These are phyloP conservation scores for Sthenelais limicola DNA, from an alignment of 2,888 invertebrate genomes.

Conservation along the genomic window DNA sequence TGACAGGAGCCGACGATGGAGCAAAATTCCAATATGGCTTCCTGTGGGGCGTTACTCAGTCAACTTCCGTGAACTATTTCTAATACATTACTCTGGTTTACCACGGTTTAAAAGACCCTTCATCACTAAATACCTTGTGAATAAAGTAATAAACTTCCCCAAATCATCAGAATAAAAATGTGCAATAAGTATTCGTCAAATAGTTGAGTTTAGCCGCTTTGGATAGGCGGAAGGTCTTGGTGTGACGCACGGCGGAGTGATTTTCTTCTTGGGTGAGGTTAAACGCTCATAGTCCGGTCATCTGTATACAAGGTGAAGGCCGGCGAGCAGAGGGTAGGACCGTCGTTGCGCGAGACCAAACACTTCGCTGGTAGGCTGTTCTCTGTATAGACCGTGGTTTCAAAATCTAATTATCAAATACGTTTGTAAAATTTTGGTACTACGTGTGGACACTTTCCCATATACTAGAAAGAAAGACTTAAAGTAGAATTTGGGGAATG, in stretches of 20 bases:
- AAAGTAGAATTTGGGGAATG: no score
- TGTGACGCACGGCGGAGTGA: constrained; percentile 28
- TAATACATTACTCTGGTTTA: neutral
- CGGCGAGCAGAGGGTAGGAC: constrained; percentile 6
- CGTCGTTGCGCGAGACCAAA: no score
- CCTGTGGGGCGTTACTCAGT: constrained; percentile 21
- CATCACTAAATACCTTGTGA: neutral
- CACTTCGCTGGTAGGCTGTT: no score
- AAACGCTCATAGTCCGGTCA: neutral
- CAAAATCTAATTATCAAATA: no score
- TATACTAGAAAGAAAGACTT: no score
- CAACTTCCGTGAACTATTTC: constrained; percentile 42
- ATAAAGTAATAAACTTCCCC: neutral
- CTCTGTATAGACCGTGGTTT: no score
- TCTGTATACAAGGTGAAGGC: constrained; percentile 8
- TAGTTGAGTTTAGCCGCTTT: no score
- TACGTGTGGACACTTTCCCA: no score
- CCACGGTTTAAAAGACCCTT: neutral
- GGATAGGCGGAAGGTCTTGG: constrained; percentile 20
- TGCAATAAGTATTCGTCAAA: neutral
- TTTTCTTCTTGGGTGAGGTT: neutral
- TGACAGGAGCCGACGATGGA: constrained; percentile 6
- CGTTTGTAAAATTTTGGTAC: no score
- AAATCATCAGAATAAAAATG: neutral
- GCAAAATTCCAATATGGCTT: constrained; percentile 42